phyloP scores from a whole-genome alignment of 1,140 invertebrate genomes.

The Platorchestia sp. region DNA sequence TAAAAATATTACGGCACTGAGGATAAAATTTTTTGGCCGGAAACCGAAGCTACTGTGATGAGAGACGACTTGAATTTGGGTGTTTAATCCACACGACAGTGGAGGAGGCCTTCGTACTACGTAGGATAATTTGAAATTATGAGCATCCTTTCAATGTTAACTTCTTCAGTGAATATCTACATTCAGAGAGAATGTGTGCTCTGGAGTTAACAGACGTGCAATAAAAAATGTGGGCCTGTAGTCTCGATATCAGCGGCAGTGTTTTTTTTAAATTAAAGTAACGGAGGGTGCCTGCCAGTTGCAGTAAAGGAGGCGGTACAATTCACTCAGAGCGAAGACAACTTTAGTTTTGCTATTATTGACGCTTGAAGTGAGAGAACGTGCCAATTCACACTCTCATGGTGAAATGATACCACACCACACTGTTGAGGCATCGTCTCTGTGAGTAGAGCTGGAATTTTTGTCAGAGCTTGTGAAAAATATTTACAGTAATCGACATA shows the following conservation, averaged over 20 bases:
- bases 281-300: neutral
- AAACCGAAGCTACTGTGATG: no score
- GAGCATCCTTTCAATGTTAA: neutral
- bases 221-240: neutral
- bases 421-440: neutral
- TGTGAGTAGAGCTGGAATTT: neutral
- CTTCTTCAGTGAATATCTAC: neutral
- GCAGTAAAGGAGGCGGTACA: neutral
- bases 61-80: no score
- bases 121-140: no score
- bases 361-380: neutral
- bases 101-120: no score
- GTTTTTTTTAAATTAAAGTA: neutral
- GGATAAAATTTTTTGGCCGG: no score
- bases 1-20: no score
- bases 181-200: neutral
- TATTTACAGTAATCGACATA: no score
- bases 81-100: no score
- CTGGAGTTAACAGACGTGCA: neutral
- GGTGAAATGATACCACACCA: neutral
- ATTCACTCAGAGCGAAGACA: neutral
- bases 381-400: neutral
- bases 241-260: neutral
- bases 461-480: neutral
- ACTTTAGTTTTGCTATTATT: neutral